These are phyloP conservation scores for Dinoponera quadriceps DNA, from an alignment of 1,140 invertebrate species.

Conservation along the genomic window DNA sequence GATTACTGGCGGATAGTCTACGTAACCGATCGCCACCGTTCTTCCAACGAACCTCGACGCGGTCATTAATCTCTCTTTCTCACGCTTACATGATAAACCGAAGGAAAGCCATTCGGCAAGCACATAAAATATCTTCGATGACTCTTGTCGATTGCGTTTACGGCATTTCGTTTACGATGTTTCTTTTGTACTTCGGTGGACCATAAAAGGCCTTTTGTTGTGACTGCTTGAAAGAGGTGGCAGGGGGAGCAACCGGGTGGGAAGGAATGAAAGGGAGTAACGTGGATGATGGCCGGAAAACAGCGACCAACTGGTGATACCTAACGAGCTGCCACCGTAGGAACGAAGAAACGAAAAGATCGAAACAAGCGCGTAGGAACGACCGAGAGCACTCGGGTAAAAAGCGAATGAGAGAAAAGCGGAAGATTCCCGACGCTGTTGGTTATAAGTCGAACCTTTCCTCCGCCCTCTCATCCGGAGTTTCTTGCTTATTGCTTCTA, in stretches of 20 bases:
- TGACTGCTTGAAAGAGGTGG: slow-evolving; percentile 17
- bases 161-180: slow-evolving; percentile 68
- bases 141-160: slow-evolving; percentile 68
- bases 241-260: too few relatives aligned
- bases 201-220: slow-evolving; percentile 41
- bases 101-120: slow-evolving; percentile 7
- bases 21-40: neutral
- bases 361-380: slow-evolving; percentile 22
- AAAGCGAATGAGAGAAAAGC: neutral
- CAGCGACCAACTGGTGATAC: slow-evolving; percentile 60
- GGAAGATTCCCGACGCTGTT: slow-evolving; percentile 8
- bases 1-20: neutral
- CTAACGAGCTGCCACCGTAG: slow-evolving; percentile 68
- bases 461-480: slow-evolving; percentile 36
- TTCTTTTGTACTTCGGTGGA: slow-evolving; percentile 64
- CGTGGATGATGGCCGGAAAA: slow-evolving; percentile 51
- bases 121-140: slow-evolving; percentile 36
- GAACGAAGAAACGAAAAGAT: slow-evolving; percentile 47
- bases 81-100: neutral
- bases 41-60: neutral
- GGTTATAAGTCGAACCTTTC: slow-evolving; percentile 40
- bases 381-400: slow-evolving; percentile 18
- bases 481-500: slow-evolving; percentile 65
- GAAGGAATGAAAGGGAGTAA: slow-evolving; percentile 11
- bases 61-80: neutral